Base-by-base conservation (phyloP, 2,113 vertebrate species). In the Macquaria australasica region DNA sequence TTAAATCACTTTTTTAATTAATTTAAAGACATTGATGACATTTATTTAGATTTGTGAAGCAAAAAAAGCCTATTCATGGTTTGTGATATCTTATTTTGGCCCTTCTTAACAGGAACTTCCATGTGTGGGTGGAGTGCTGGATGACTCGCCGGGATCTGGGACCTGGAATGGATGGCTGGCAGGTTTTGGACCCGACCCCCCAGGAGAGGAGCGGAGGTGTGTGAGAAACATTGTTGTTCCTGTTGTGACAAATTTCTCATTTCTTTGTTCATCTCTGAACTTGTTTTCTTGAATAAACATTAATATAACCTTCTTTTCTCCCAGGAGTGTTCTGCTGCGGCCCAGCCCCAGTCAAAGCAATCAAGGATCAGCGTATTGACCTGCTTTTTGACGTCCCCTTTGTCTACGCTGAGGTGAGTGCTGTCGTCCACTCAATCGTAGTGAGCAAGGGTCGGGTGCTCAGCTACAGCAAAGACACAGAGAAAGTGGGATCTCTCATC, bases 81-180 rank as follows among this genome's bases (percentile, higher is more conserved):
- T 67, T 39, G 11, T 31, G 6, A 55, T 25, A 16, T 41, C 3
- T 68, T 18, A 8, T 68, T 62, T 31, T 67, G 63, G 4, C 48
- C 39, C 2, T 16, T 53, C 2, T 51, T 20, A 43, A 43, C 82
- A 99, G 98, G 98, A 99, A 99, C 91, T 99, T 96, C 92, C 98
- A 99, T 77, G 97, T 97, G 84, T 99, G 98, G 98, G 96, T 97
- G 53, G 98, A 99, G 88, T 96, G 96, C 0, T 99, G 98, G 97
- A 99, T 99, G 98, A 88, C 88, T 41, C 97, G 98, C 5, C 91
- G 77, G 0, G 98, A 99, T 91, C 93, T 98, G 66, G 89, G 86
- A 0, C 21, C 72, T 0, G 94, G 71, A 4, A 97, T 96, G 0
- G 94, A 97, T 0, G 98, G 98, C 18, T 99, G 98, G 98, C 98